Base-by-base conservation (phyloP, 2,797 vertebrate genomes). In the Lithobates pipiens region DNA sequence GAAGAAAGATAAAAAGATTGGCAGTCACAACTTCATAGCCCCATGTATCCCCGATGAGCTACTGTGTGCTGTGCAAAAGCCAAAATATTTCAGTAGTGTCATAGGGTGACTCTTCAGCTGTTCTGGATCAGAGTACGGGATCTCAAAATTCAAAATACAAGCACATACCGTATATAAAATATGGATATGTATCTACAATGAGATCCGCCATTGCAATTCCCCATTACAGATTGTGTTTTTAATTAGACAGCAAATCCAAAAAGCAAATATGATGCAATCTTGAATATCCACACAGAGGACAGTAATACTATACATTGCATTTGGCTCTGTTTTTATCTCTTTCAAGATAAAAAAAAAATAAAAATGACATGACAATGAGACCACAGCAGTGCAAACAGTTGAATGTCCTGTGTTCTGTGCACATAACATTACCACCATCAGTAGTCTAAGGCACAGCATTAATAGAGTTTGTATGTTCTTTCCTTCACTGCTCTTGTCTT, bases 71-170 rank as follows among this genome's bases (percentile, higher is more conserved):
- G 92, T 92, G 91, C 92, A 90, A 93, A 92, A 91, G 88, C 88
- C 88, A 89, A 93, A 95, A 95, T 96, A 97, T 96, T 93, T 93
- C 91, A 77, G 88, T 86, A 89, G 91, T 96, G 96, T 96, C 96
- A 96, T 90, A 89, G 92, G 94, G 94, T 95, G 94, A 95, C 89
- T 93, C 92, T 94, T 97, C 97, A 98, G 97, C 97, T 98, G 97
- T 96, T 96, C 90, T 85, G 94, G 92, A 96, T 96, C 96, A 96
- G 87, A 91, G 94, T 91, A 93, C 92, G 92, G 92, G 92, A 92
- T 89, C 93, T 91, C 91, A 91, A 93, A 92, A 94, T 85, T 91
- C 86, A 92, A 93, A 93, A 91, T 91, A 93, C 88, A 91, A 83
- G 89, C 90, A 90, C 73, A 71, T 89, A n/a, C n/a, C n/a, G n/a